These are phyloP conservation scores for Champsocephalus gunnari DNA, from an alignment of 2,797 vertebrate genomes.

Conservation along the genomic window DNA sequence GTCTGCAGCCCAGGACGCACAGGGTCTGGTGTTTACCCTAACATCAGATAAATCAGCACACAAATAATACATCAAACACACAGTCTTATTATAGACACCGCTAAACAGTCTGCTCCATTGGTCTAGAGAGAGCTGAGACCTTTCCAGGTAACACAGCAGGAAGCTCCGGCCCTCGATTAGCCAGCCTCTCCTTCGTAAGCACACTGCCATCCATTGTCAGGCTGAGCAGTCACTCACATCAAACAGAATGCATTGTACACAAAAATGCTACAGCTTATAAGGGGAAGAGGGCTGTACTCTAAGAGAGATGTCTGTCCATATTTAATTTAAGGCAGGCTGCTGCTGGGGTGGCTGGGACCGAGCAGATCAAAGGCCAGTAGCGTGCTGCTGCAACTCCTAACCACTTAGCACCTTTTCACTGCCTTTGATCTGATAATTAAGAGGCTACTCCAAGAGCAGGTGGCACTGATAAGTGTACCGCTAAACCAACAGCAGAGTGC, in stretches of 20 bases:
- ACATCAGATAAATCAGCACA: slow-evolving; percentile 70
- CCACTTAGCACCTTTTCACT: slow-evolving; percentile 85
- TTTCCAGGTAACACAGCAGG: slow-evolving; percentile 71
- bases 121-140: slow-evolving; percentile 60
- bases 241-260: slow-evolving; percentile 71
- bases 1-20: slow-evolving; percentile 38
- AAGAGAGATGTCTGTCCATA: slow-evolving; percentile 72
- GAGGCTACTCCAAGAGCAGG: slow-evolving; percentile 84
- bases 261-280: slow-evolving; percentile 69
- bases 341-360: slow-evolving; percentile 70
- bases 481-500: slow-evolving; percentile 76
- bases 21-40: slow-evolving; percentile 64
- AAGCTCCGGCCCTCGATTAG: slow-evolving; percentile 61
- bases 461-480: slow-evolving; percentile 81
- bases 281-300: slow-evolving; percentile 72
- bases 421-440: slow-evolving; percentile 87
- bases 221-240: slow-evolving; percentile 70
- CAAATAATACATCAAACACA: slow-evolving; percentile 80
- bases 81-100: slow-evolving; percentile 59
- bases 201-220: slow-evolving; percentile 62
- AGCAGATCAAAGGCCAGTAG: slow-evolving; percentile 85
- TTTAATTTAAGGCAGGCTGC: slow-evolving; percentile 80
- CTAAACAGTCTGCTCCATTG: slow-evolving; percentile 64
- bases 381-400: slow-evolving; percentile 76
- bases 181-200: slow-evolving; percentile 53